Evolutionary conservation across 2,113 vertebrate species (phyloP).

Genomic region (Brachirus orientalis): DNA sequence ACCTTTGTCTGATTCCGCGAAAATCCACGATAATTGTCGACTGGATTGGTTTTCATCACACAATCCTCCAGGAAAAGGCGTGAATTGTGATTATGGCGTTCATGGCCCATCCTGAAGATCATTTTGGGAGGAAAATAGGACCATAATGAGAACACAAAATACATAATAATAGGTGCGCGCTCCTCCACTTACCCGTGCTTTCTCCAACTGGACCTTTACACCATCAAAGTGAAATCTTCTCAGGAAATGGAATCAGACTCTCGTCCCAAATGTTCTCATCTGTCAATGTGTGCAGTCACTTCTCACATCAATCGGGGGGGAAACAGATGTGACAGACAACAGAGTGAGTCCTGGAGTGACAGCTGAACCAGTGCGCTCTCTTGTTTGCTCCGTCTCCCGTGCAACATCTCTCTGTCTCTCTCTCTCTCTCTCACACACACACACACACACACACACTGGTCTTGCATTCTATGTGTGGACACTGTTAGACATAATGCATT

Average conservation of each 20-base stretch:
- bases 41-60: too few relatives aligned
- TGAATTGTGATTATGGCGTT: too few relatives aligned
- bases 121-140: too few relatives aligned
- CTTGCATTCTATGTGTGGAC: too few relatives aligned
- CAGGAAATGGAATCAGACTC: slow-evolving; percentile 27
- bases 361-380: slow-evolving; percentile 31
- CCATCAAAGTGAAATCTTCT: slow-evolving; percentile 38
- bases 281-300: slow-evolving; percentile 36
- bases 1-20: too few relatives aligned
- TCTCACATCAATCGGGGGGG: slow-evolving; percentile 21
- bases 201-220: slow-evolving; percentile 24
- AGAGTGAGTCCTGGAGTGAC: slow-evolving; percentile 49
- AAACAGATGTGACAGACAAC: slow-evolving; percentile 45
- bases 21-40: too few relatives aligned
- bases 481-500: too few relatives aligned
- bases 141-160: neutral
- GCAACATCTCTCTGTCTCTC: neutral
- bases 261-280: slow-evolving; percentile 51
- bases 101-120: neutral
- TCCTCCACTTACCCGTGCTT: slow-evolving; percentile 64
- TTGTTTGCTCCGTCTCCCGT: slow-evolving; percentile 4
- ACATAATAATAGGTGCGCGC: slow-evolving; percentile 16
- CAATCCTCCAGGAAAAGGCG: too few relatives aligned
- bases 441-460: slow-evolving; percentile 8
- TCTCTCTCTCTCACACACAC: slow-evolving; percentile 4